Conservation (phyloP, 2,113 vertebrate genomes). For the Thamnophis sirtalis region DNA sequence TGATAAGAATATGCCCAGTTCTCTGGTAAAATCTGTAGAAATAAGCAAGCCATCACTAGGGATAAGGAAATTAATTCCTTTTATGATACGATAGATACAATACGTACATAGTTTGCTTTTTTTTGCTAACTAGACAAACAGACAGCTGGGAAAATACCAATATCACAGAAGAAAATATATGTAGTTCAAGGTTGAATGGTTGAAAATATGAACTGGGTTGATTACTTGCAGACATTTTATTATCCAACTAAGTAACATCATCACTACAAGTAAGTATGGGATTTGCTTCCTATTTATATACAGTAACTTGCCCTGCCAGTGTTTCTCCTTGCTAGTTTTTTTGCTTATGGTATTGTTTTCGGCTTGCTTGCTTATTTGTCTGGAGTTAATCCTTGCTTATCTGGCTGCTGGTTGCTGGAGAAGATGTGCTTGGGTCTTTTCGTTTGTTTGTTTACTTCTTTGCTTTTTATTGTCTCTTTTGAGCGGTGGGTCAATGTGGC, state of each 20-base stretch:
- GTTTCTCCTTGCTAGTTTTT: neutral
- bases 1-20: neutral
- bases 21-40: neutral
- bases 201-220: neutral
- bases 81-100: neutral
- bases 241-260: neutral
- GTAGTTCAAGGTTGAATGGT: neutral
- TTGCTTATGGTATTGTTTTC: neutral
- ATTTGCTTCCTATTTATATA: no score
- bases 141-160: neutral
- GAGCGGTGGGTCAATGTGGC: neutral
- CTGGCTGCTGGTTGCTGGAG: neutral
- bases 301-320: no score
- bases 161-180: neutral
- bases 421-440: neutral
- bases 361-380: neutral
- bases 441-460: no score
- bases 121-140: neutral
- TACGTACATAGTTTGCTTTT: neutral
- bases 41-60: neutral
- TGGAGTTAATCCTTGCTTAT: neutral
- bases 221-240: neutral
- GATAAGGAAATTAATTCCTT: neutral
- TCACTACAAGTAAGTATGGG: no score
- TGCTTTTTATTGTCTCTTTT: no score